Evolutionary conservation across 1,140 invertebrate species (phyloP), one percentile per base, ranked within the genome.

Genomic region (Scaptomyza hsui): DNA sequence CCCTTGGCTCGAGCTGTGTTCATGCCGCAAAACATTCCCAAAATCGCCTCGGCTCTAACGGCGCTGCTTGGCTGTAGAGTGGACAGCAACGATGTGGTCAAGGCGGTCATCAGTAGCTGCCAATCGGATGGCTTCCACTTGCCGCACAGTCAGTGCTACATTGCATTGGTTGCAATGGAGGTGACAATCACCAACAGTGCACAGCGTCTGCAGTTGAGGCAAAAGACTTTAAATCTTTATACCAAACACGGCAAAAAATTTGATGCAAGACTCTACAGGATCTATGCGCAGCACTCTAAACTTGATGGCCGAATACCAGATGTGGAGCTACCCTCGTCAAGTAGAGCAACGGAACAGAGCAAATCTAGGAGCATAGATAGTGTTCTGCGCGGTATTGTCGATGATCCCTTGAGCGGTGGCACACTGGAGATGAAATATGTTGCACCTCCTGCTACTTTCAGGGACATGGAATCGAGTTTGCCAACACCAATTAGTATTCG

Each of bases 81-180:
- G n/a, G 29, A 75, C 5, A 29, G 13, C 1, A 37, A 19, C 3
- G 51, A 82, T 5, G 78, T 82, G 56, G 12, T 71, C n/a, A 68
- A 53, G 7, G 60, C 60, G 9, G 47, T 82, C 3, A 74, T 82
- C 44, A 74, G 74, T 42, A 82, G 78, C 18, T 82, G 78, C 41
- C 78, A 82, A 52, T 41, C 39, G 21, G 78, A 74, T 5, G 78
- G 78, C 16, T 82, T 78, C 44, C 61, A 82, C 44, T 42, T 82
- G 61, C 7, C 52, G 41, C 18, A 74, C 29, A 82, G 78, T 26
- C 45, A 70, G 35, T 71, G 64, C 1, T 56, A 70, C 42, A 37
- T 82, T 18, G 78, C 78, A 1, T 3, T 82, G 18, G 78, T 82
- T 29, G 74, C 78, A 6, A 47, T 82, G 16, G 78, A 72, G 12